Evolutionary conservation across 2,888 invertebrate genomes (phyloP).

Genomic region (Allophyes oxyacanthae): DNA sequence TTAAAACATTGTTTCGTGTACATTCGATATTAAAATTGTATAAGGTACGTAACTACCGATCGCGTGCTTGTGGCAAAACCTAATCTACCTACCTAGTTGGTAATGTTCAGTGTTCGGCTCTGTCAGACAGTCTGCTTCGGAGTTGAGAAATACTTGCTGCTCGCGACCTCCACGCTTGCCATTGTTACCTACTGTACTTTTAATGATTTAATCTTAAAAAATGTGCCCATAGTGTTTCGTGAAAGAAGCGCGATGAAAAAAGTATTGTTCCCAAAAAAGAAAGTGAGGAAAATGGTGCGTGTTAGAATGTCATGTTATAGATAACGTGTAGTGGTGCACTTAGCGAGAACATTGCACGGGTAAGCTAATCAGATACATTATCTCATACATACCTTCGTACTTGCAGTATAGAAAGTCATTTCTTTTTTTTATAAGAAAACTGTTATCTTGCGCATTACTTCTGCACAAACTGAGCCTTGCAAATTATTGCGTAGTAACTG

Average conservation of each 20-base stretch:
- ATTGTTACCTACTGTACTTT: constrained; percentile 42
- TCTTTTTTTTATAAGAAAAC: constrained; percentile 22
- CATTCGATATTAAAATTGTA: constrained; percentile 67
- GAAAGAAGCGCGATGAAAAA: constrained; percentile 69
- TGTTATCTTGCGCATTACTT: constrained; percentile 23
- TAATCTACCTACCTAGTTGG: constrained; percentile 84
- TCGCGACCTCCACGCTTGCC: constrained; percentile 61
- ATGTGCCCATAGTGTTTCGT: constrained; percentile 47
- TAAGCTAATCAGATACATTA: constrained; percentile 61
- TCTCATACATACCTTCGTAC: constrained; percentile 42
- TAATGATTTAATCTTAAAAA: constrained; percentile 29
- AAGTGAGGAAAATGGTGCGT: constrained; percentile 81
- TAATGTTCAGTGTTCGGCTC: constrained; percentile 76
- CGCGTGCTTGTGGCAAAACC: constrained; percentile 84
- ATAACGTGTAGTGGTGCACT: constrained; percentile 70
- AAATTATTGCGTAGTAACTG: constrained; percentile 16
- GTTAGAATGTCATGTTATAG: constrained; percentile 60
- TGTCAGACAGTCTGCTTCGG: constrained; percentile 79
- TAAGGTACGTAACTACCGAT: constrained; percentile 71
- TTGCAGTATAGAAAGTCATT: constrained; percentile 27
- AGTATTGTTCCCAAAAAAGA: constrained; percentile 75
- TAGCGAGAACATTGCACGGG: constrained; percentile 67
- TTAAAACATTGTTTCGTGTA: constrained; percentile 63
- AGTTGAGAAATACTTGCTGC: constrained; percentile 79
- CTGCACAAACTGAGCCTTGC: constrained; percentile 5